phyloP scores from a whole-genome alignment of 1,140 invertebrate genomes.

The Probaryconus sp. region DNA sequence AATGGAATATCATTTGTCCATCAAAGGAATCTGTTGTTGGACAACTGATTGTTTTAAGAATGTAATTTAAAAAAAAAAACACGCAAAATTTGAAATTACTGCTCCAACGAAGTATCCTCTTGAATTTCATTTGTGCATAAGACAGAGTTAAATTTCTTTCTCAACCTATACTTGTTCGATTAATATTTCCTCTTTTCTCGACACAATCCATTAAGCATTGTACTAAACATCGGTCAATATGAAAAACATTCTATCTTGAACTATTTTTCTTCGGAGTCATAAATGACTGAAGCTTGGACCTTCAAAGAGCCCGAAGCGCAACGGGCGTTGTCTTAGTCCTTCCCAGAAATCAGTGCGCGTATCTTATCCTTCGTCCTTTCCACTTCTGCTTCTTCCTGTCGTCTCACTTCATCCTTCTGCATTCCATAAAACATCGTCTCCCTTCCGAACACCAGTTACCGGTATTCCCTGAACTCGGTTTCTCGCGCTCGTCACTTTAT shows the following conservation, averaged over 20 bases:
- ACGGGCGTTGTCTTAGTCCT: constrained; percentile 51
- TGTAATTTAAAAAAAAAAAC: no score
- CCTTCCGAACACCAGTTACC: constrained; percentile 36
- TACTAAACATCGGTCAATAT: constrained; percentile 32
- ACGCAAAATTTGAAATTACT: no score
- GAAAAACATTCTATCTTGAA: constrained; percentile 16
- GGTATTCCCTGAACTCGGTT: constrained; percentile 61
- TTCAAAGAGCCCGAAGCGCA: constrained; percentile 59
- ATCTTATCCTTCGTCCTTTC: constrained; percentile 41
- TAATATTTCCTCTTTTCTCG: constrained; percentile 40
- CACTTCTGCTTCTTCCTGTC: constrained; percentile 34
- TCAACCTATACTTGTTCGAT: constrained; percentile 34
- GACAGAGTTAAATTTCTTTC: constrained; percentile 25
- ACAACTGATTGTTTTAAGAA: no score
- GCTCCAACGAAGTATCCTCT: no score
- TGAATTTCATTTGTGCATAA: no score
- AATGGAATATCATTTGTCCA: no score
- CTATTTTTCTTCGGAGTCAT: constrained; percentile 47
- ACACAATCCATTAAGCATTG: constrained; percentile 42
- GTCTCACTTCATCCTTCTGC: constrained; percentile 10
- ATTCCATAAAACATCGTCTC: constrained; percentile 7
- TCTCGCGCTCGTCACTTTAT: constrained; percentile 75
- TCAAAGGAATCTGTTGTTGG: no score
- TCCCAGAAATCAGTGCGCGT: constrained; percentile 56
- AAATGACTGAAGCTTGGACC: constrained; percentile 56